These are phyloP conservation scores for Sturnus vulgaris DNA, from an alignment of 2,113 vertebrate species.

Conservation along the genomic window DNA sequence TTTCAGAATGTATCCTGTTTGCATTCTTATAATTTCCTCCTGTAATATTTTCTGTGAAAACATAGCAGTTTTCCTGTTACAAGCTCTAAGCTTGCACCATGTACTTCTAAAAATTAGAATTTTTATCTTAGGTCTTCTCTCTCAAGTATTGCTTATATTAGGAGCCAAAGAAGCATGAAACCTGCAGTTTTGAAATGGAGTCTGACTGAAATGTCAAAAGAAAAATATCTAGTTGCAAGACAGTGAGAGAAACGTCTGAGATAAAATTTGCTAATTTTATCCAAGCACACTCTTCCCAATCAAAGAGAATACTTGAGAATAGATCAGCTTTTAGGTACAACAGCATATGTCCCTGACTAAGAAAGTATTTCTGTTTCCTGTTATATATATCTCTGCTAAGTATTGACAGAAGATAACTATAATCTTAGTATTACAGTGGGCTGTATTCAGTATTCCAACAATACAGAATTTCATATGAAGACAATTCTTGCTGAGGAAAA, in stretches of 20 bases:
- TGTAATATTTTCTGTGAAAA: background rate
- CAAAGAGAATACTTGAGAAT: background rate
- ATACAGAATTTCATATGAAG: background rate
- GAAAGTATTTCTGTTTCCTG: background rate
- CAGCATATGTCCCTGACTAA: background rate
- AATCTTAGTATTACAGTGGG: background rate
- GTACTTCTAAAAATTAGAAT: background rate
- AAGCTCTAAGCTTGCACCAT: background rate
- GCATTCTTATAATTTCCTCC: background rate
- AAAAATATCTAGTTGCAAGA: background rate
- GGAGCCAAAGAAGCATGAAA: background rate
- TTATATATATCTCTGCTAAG: background rate
- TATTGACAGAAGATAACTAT: background rate
- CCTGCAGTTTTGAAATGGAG: background rate
- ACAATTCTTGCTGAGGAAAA: background rate
- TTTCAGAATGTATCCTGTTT: background rate
- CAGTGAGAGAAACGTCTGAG: background rate
- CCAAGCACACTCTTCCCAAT: background rate
- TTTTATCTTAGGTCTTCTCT: background rate
- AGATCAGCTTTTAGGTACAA: background rate
- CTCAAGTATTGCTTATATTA: background rate
- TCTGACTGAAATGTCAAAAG: constrained; percentile 2
- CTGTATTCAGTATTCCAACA: background rate
- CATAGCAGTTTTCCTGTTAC: background rate
- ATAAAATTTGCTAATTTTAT: constrained; percentile 19